Evolutionary conservation across 1,140 invertebrate species (phyloP).

Genomic region (Teleopsis dalmanni): DNA sequence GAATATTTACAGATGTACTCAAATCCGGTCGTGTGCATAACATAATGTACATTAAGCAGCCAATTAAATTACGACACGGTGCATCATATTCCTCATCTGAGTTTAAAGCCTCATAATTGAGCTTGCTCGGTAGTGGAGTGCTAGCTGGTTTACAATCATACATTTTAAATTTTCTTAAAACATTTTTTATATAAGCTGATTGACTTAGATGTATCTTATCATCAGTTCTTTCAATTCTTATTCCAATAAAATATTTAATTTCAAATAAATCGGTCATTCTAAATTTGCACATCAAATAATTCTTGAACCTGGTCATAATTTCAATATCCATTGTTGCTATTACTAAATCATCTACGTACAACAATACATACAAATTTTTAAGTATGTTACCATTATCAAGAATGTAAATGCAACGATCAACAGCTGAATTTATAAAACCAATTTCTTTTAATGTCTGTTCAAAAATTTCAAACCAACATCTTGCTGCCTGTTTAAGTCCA

Average conservation of each 20-base stretch:
- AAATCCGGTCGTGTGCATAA: slow-evolving; percentile 11
- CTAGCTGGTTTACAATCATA: slow-evolving; percentile 11
- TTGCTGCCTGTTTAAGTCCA: slow-evolving; percentile 43
- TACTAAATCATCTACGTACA: slow-evolving; percentile 27
- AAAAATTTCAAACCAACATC: slow-evolving; percentile 30
- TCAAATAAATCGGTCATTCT: slow-evolving; percentile 19
- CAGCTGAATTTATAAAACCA: slow-evolving; percentile 26
- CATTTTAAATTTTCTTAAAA: slow-evolving; percentile 9
- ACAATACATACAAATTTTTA: slow-evolving; percentile 23
- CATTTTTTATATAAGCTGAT: slow-evolving; percentile 16
- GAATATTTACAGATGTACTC: slow-evolving; percentile 9
- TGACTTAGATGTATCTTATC: slow-evolving; percentile 16
- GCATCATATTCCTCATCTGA: slow-evolving; percentile 11
- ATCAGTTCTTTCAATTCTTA: slow-evolving; percentile 15
- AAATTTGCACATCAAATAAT: slow-evolving; percentile 20
- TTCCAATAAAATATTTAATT: slow-evolving; percentile 23
- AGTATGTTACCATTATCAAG: slow-evolving; percentile 17
- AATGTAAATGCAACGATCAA: slow-evolving; percentile 27
- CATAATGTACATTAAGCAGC: slow-evolving; percentile 15
- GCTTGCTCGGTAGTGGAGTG: slow-evolving; percentile 10
- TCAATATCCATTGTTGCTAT: slow-evolving; percentile 16
- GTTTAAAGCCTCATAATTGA: slow-evolving; percentile 13
- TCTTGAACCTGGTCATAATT: slow-evolving; percentile 18
- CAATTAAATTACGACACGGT: slow-evolving; percentile 13
- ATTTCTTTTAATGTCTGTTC: slow-evolving; percentile 21